Evolutionary conservation across 1,140 invertebrate genomes (phyloP).

Genomic region (Venustaconcha ellipsiformis): DNA sequence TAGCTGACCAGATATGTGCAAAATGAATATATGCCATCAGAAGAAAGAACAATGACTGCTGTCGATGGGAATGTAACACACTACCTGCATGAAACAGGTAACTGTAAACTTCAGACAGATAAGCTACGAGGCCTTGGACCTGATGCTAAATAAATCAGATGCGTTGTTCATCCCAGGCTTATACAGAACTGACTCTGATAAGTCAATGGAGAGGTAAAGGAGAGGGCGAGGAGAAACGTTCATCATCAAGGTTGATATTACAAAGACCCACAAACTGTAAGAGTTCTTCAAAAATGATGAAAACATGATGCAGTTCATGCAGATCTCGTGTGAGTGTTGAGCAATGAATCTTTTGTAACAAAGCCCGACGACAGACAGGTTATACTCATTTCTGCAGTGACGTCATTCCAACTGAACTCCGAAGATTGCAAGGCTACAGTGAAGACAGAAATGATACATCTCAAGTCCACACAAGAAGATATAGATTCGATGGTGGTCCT

Average conservation of each 20-base stretch:
- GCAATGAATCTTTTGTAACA: conserved; percentile 4
- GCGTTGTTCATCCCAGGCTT: conserved; percentile 5
- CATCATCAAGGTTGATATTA: conserved; percentile 18
- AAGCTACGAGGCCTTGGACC: conserved; percentile 3
- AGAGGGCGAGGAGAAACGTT: conserved; percentile 13
- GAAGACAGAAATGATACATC: not conserved
- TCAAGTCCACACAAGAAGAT: conserved; percentile 24
- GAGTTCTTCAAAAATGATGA: conserved; percentile 35
- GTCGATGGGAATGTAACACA: conserved; percentile 34
- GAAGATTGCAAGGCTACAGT: not conserved
- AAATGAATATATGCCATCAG: conserved; percentile 1
- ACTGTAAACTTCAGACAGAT: conserved; percentile 14
- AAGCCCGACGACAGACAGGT: conserved; percentile 18
- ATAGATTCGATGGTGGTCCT: conserved; percentile 30
- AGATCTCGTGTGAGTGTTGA: conserved; percentile 20
- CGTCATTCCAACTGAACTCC: conserved; percentile 6
- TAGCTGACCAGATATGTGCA: conserved; percentile 17
- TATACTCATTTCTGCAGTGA: conserved; percentile 22
- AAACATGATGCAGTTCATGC: conserved; percentile 31
- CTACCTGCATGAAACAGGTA: conserved; percentile 20
- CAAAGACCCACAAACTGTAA: conserved; percentile 23
- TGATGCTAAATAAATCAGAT: conserved; percentile 9
- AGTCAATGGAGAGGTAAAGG: conserved; percentile 8
- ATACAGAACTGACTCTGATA: conserved; percentile 1
- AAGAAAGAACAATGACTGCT: conserved; percentile 5